Evolutionary conservation across 2,113 vertebrate genomes (phyloP).

Genomic region (Ranitomeya imitator): DNA sequence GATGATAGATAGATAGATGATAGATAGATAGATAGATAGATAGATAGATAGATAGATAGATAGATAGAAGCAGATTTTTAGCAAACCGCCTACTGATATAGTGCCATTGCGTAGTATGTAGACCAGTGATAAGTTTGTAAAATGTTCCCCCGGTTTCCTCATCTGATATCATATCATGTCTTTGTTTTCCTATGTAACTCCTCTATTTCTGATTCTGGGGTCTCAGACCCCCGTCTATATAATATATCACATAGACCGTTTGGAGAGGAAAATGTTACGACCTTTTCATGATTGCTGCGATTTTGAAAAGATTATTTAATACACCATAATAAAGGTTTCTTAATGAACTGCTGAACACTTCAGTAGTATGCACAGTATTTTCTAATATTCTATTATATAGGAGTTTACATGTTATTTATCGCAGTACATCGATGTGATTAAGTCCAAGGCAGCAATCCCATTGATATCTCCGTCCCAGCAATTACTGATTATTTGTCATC

Average conservation of each 20-base stretch:
- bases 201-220: too few species aligned
- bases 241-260: neutral
- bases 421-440: conserved; percentile 38
- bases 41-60: too few species aligned
- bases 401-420: neutral
- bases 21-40: too few species aligned
- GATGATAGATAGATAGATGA: too few species aligned
- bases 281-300: neutral
- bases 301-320: neutral
- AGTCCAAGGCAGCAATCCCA: conserved; percentile 35
- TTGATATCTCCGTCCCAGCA: conserved; percentile 48
- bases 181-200: neutral
- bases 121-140: too few species aligned
- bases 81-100: too few species aligned
- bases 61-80: too few species aligned
- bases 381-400: neutral
- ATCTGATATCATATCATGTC: neutral
- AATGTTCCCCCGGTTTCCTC: neutral
- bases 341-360: neutral
- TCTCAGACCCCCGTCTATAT: neutral
- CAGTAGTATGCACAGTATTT: neutral
- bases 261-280: neutral
- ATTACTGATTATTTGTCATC: conserved; percentile 54
- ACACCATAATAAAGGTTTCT: neutral
- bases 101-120: too few species aligned